Evolutionary conservation across 2,113 vertebrate species (phyloP), one percentile per base, ranked within the genome.

Genomic region (Ochotona curzoniae): DNA sequence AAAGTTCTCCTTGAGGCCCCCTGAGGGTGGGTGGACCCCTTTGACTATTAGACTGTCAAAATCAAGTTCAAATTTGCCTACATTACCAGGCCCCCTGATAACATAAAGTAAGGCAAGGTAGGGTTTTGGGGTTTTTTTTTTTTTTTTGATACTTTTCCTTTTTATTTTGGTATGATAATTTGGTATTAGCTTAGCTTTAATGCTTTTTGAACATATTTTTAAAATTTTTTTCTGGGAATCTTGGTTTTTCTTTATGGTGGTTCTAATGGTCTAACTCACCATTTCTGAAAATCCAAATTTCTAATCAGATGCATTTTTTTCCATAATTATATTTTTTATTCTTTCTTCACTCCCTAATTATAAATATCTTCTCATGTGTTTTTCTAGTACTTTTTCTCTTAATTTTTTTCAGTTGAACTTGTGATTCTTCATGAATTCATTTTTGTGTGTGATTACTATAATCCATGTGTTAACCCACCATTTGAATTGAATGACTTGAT

Each of bases 261-360:
- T 78, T 61, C 54, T 54, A 73, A n/a, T 81, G 66, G 83, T 87
- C 44, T 57, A 61, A 76, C 23, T 79, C 26, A 30, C 26, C 11
- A 35, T 80, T 92, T 89, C 23, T 87, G 49, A 86, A 93, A 90
- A 67, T 75, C 9, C 14, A 83, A 83, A 28, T 84, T 93, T 79
- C 47, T 74, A 4, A 74, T 63, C 10, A 30, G 35, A 57, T 47
- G 70, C n/a, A 28, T 5, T 1, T 61, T 61, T 89, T 88, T 38
- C 47, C 38, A 17, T 71, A 78, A 47, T 70, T 47, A 60, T 32
- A 64, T 92, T 85, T 93, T 76, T 80, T 18, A 71, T 76, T 87
- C 91, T 75, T 44, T 26, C 91, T 92, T 73, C 11, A 69, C 83
- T 23, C 20, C 47, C 66, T 74, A 71, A 84, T 73, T 20, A 30